phyloP scores from a whole-genome alignment of 2,797 vertebrate genomes.

The Allobates femoralis region DNA sequence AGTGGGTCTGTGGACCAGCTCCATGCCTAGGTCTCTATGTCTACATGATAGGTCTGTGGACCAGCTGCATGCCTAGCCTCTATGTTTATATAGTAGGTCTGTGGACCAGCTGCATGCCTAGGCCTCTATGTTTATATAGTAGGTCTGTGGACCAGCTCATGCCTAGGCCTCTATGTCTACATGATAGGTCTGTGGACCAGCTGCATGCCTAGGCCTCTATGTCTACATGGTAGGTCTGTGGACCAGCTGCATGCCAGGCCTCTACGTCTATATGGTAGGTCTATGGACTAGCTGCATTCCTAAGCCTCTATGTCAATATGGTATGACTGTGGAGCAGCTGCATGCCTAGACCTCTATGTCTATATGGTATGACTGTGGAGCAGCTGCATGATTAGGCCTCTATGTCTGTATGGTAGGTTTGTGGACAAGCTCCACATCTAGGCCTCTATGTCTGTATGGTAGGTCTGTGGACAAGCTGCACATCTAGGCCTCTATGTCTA shows the following conservation, averaged over 20 bases:
- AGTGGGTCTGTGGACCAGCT: too few species aligned
- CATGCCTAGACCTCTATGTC: neutral
- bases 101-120: neutral
- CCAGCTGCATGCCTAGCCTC: neutral
- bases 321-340: too few species aligned
- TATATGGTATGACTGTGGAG: neutral
- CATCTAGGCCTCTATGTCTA: neutral
- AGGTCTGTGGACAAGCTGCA: too few species aligned
- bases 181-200: neutral
- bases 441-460: too few species aligned
- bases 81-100: neutral
- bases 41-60: neutral
- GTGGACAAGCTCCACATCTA: too few species aligned
- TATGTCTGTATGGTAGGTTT: too few species aligned
- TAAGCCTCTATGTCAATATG: neutral
- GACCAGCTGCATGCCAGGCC: too few species aligned
- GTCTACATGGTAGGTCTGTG: neutral
- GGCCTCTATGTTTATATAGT: neutral
- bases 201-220: neutral
- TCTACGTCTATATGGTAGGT: neutral
- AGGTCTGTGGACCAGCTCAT: neutral
- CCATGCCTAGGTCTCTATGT: neutral
- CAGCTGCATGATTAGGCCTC: neutral
- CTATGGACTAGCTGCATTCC: neutral
- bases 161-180: neutral